phyloP scores from a whole-genome alignment of 2,113 vertebrate genomes.

The Petromus typicus region DNA sequence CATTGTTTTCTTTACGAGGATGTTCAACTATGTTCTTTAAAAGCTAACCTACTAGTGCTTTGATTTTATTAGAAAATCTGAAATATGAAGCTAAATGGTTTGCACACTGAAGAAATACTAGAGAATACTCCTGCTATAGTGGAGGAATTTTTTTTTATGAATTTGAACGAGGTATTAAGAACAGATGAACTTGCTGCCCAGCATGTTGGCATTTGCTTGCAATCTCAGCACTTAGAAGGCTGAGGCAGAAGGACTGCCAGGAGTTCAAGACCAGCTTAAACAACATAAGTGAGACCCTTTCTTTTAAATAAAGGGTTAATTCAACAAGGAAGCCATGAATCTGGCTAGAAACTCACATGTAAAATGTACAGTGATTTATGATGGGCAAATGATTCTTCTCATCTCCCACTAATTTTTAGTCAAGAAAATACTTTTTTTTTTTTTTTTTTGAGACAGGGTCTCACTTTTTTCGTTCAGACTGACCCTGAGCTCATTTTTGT shows the following conservation, averaged over 20 bases:
- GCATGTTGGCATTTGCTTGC: neutral
- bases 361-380: neutral
- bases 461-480: too few relatives aligned
- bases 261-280: neutral
- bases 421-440: neutral
- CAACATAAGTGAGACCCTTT: neutral
- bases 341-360: conserved; percentile 56
- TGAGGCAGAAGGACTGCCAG: neutral
- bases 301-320: neutral
- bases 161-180: neutral
- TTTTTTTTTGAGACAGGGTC: too few relatives aligned
- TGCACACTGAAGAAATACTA: conserved; percentile 33
- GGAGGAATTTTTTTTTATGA: conserved; percentile 31
- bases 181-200: neutral
- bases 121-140: neutral
- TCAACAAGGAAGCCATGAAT: neutral
- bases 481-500: too few relatives aligned
- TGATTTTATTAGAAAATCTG: conserved; percentile 25
- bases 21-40: neutral
- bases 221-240: neutral
- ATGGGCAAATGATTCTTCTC: neutral
- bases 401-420: neutral
- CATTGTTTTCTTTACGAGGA: neutral
- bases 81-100: conserved; percentile 32
- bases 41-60: neutral